A percentile compares a stretch with the other conserved stretches of the same genome.
These are phyloP conservation scores for Merops nubicus DNA, from an alignment of 2,113 vertebrate genomes.

Conservation along the genomic window DNA sequence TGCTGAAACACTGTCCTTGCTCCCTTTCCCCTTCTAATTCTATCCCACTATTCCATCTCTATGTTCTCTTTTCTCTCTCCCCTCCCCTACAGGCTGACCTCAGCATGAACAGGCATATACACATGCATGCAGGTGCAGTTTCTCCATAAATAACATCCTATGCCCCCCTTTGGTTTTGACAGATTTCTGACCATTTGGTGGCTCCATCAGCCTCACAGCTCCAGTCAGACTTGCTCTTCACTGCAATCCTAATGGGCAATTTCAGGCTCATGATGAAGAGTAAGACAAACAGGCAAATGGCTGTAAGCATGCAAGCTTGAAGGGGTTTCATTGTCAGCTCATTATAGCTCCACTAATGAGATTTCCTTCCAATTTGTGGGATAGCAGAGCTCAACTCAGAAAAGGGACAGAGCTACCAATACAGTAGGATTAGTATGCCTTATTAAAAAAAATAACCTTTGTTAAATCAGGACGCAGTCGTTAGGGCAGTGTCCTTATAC, in stretches of 20 bases:
- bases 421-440: conserved; percentile 56
- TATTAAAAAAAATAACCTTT: conserved; percentile 59
- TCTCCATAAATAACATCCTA: neutral
- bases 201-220: neutral
- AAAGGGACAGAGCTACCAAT: conserved; percentile 49
- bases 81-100: neutral
- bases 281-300: conserved; percentile 69
- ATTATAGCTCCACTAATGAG: conserved; percentile 74
- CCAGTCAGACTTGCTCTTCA: conserved; percentile 29
- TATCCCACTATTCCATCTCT: neutral
- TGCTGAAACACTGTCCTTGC: neutral
- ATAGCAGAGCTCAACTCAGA: conserved; percentile 59
- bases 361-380: conserved; percentile 72
- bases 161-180: neutral
- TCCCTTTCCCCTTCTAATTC: neutral
- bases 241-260: conserved; percentile 66
- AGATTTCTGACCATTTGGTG: conserved; percentile 6
- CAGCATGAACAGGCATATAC: neutral
- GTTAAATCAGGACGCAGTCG: conserved; percentile 30
- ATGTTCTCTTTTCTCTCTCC: neutral
- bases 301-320: conserved; percentile 57
- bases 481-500: conserved; percentile 9
- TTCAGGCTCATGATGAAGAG: conserved; percentile 64
- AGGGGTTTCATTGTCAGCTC: conserved; percentile 69
- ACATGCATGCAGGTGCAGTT: neutral